Evolutionary conservation across 2,113 vertebrate genomes (phyloP), one percentile per base, ranked within the genome.

Genomic region (Anas platyrhynchos): DNA sequence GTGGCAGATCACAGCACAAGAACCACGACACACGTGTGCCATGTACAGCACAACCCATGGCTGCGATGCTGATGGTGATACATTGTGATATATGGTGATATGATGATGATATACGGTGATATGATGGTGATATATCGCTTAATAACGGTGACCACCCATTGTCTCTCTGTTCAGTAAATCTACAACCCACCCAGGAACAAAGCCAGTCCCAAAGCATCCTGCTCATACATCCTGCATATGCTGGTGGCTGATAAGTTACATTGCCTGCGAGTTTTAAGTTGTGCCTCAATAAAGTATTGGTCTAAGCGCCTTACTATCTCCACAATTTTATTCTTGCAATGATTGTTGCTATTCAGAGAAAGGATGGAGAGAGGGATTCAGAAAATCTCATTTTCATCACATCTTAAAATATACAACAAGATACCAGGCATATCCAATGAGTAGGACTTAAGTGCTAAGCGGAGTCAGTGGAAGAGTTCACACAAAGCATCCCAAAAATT

Each of bases 21-120:
- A 83, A 56, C 22, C 36, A 34, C 62, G 44, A 55, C 29, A 52
- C 29, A 52, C 2, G 2, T 0, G 2, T 15, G 5, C 41, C 0
- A 0, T 1, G n/a, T 44, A 77, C 15, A 87, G 27, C n/a, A 27
- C 6, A 13, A 4, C 56, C 46, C 32, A 52, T 34, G 20, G 46
- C 21, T 48, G 46, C 5, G 46, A 48, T 48, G 46, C 20, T 48
- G 46, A 48, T 48, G 46, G 46, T 48, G 46, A 48, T 48, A 48
- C 11, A 11, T 44, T 16, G 44, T 44, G 44, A 17, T 17, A 44
- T 17, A 41, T 48, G 46, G 46, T 48, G 46, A 48, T 48, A 48
- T 11, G 44, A 48, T 48, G 46, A 21, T 21, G 46, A 21, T 48
- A 48, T 21, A 41, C 11, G 38, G 38, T 41, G 38, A 41, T 41